These are phyloP conservation scores for Orientallactaga bullata DNA, from an alignment of 2,113 vertebrate genomes.

Conservation along the genomic window DNA sequence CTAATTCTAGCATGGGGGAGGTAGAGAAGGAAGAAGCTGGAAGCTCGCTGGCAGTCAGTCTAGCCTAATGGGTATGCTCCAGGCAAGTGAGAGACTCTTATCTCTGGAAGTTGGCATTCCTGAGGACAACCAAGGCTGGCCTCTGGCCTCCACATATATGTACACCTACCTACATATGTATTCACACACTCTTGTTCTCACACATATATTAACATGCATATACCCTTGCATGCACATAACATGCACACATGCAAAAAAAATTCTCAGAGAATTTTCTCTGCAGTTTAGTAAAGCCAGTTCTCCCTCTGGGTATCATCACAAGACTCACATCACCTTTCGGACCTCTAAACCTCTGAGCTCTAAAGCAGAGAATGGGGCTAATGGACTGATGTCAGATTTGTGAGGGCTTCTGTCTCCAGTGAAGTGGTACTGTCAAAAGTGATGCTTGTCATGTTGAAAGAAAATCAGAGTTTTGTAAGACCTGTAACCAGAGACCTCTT, in stretches of 20 bases:
- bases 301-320: conserved; percentile 26
- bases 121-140: too few relatives aligned
- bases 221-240: too few relatives aligned
- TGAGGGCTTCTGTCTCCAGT: conserved; percentile 62
- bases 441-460: conserved; percentile 69
- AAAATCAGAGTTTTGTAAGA: conserved; percentile 81
- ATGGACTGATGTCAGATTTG: conserved; percentile 68
- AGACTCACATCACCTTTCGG: conserved; percentile 55
- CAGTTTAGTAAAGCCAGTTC: background rate
- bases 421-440: conserved; percentile 67
- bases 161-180: too few relatives aligned
- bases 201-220: too few relatives aligned
- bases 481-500: conserved; percentile 78
- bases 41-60: too few relatives aligned
- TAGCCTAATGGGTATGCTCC: too few relatives aligned
- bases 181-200: too few relatives aligned
- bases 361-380: conserved; percentile 68
- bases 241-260: background rate
- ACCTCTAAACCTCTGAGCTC: conserved; percentile 62
- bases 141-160: too few relatives aligned
- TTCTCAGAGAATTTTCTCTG: conserved; percentile 30
- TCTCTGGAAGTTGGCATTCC: too few relatives aligned
- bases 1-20: too few relatives aligned
- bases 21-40: too few relatives aligned
- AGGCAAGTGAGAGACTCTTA: too few relatives aligned